Conservation (phyloP, 2,888 invertebrate genomes). For the Himalopsyche tibetana region DNA sequence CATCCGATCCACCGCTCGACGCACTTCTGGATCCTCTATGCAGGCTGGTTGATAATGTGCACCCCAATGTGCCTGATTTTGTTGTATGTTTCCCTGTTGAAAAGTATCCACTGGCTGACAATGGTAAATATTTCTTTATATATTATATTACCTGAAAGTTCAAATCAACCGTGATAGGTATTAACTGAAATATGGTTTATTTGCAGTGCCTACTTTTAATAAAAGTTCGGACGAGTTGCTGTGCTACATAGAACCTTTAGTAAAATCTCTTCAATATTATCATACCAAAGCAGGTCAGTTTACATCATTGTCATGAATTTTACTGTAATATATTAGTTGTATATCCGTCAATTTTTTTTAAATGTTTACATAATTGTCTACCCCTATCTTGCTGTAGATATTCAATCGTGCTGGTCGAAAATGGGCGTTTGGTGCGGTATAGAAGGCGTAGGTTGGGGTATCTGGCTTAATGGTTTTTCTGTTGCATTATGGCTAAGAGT, state of each 20-base stretch:
- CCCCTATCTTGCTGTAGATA: conserved; percentile 68
- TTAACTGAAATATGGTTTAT: neutral
- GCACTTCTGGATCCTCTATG: conserved; percentile 77
- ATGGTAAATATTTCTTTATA: neutral
- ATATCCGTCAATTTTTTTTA: too few relatives aligned
- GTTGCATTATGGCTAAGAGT: conserved; percentile 77
- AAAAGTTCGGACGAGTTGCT: neutral
- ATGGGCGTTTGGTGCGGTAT: conserved; percentile 71
- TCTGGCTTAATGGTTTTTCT: conserved; percentile 81
- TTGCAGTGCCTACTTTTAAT: neutral
- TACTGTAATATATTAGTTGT: too few relatives aligned
- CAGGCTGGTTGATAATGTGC: conserved; percentile 72
- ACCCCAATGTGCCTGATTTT: conserved; percentile 76
- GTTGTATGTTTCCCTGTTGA: conserved; percentile 77
- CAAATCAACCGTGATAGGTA: neutral
- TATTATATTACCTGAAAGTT: too few relatives aligned
- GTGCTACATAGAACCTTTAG: conserved; percentile 46
- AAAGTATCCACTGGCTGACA: conserved; percentile 22
- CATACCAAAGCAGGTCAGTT: conserved; percentile 51
- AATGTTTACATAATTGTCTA: neutral
- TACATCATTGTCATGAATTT: neutral
- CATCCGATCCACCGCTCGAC: conserved; percentile 75
- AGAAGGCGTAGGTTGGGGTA: conserved; percentile 78
- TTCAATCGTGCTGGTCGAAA: conserved; percentile 70
- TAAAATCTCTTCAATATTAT: conserved; percentile 50